A percentile compares a stretch with the other conserved stretches of the same genome.
phyloP scores from a whole-genome alignment of 2,888 invertebrate species.

The Aspidiotus destructor region DNA sequence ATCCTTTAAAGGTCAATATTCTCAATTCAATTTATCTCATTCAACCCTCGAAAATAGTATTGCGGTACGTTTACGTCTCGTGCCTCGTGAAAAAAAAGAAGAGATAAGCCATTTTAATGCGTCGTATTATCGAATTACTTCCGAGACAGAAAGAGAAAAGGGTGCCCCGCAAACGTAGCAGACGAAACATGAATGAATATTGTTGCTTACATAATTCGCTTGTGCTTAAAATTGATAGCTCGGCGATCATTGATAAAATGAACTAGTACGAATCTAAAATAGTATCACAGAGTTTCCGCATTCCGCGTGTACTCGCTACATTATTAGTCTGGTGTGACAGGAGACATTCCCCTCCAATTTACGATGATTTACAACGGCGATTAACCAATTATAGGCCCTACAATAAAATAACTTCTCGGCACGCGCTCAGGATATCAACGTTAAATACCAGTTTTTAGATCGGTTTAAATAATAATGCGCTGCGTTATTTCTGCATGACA shows the following conservation, averaged over 20 bases:
- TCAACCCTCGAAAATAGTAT: too few relatives aligned
- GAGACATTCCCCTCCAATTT: slow-evolving; percentile 22
- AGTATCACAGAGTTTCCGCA: slow-evolving; percentile 8
- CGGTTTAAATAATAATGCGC: slow-evolving; percentile 6
- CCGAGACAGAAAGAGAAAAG: too few relatives aligned
- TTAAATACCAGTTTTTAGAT: slow-evolving; percentile 28
- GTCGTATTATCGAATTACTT: too few relatives aligned
- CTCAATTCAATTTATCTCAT: too few relatives aligned
- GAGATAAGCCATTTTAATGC: too few relatives aligned
- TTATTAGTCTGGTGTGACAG: slow-evolving; percentile 6
- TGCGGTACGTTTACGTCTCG: too few relatives aligned
- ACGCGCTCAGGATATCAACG: slow-evolving; percentile 18
- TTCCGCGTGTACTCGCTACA: slow-evolving; percentile 2
- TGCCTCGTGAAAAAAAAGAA: too few relatives aligned
- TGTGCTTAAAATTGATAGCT: slow-evolving; percentile 1
- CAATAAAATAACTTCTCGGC: slow-evolving; percentile 28
- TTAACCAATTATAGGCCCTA: slow-evolving; percentile 22
- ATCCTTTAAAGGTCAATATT: too few relatives aligned
- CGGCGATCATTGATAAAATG: not conserved
- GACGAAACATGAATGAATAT: not conserved
- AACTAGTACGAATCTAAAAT: slow-evolving; percentile 1
- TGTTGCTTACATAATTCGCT: not conserved
- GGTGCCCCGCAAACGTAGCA: too few relatives aligned
- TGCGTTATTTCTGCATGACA: slow-evolving; percentile 22
- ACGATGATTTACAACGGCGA: slow-evolving; percentile 23